These are phyloP conservation scores for Gasterosteus aculeatus DNA, from an alignment of 2,113 vertebrate genomes.

Conservation along the genomic window DNA sequence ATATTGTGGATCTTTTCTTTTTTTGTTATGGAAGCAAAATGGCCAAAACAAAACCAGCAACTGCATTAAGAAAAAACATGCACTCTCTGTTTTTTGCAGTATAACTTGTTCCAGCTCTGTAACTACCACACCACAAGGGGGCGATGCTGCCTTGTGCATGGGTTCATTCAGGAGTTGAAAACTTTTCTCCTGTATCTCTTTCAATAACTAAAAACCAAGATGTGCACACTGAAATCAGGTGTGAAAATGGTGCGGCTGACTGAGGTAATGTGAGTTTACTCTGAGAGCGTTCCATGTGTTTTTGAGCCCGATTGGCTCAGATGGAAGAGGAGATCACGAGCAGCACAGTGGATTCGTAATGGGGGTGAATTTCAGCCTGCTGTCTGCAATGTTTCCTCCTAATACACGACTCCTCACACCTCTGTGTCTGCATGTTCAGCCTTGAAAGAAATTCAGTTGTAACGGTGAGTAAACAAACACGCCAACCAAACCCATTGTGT, in stretches of 20 bases:
- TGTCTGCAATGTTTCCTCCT: conserved; percentile 17
- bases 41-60: not conserved
- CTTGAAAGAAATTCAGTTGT: not conserved
- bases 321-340: conserved; percentile 15
- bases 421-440: not conserved
- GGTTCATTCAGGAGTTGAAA: not conserved
- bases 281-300: not conserved
- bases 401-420: conserved; percentile 14
- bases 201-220: not conserved
- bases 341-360: conserved; percentile 27
- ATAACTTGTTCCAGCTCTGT: not conserved
- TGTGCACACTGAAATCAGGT: not conserved
- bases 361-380: conserved; percentile 32
- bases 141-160: conserved; percentile 52
- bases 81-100: not conserved
- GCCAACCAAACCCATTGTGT: not conserved
- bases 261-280: not conserved
- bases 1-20: not conserved
- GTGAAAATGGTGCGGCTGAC: too few species aligned
- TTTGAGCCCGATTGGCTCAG: not conserved
- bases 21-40: not conserved
- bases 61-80: not conserved
- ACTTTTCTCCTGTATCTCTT: not conserved
- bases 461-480: not conserved
- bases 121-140: conserved; percentile 69